Evolutionary conservation across 2,888 invertebrate genomes (phyloP).

Genomic region (Nomada fucata): DNA sequence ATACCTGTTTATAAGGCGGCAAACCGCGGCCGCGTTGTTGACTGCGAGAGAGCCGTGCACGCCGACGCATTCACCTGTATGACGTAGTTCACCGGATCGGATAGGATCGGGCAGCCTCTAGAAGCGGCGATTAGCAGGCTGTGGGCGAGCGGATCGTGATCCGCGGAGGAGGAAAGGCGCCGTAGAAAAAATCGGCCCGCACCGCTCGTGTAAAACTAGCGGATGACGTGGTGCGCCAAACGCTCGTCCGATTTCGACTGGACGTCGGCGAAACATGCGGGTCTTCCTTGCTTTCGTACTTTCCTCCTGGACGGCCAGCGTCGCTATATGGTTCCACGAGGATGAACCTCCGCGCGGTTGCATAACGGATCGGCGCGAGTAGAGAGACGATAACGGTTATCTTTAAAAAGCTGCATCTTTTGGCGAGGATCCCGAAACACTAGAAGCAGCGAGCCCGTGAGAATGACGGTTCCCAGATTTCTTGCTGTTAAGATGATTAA

Average conservation of each 20-base stretch:
- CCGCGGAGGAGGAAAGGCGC: constrained; percentile 76
- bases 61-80: constrained; percentile 81
- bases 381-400: too few relatives aligned
- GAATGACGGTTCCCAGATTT: too few relatives aligned
- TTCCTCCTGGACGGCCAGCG: too few relatives aligned
- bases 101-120: constrained; percentile 68
- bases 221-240: constrained; percentile 64
- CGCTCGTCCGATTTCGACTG: constrained; percentile 29
- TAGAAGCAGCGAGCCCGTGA: too few relatives aligned
- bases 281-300: background rate
- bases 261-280: constrained; percentile 10
- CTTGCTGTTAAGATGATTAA: too few relatives aligned
- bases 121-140: constrained; percentile 64
- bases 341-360: too few relatives aligned
- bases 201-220: constrained; percentile 65
- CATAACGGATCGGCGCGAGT: too few relatives aligned
- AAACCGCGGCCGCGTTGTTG: constrained; percentile 69
- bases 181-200: constrained; percentile 61
- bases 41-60: constrained; percentile 65
- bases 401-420: too few relatives aligned
- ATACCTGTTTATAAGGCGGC: constrained; percentile 74
- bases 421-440: too few relatives aligned
- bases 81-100: constrained; percentile 80
- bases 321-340: too few relatives aligned
- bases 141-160: constrained; percentile 75